Evolutionary conservation across 2,797 vertebrate species (phyloP).

Genomic region (Myripristis jacobus): DNA sequence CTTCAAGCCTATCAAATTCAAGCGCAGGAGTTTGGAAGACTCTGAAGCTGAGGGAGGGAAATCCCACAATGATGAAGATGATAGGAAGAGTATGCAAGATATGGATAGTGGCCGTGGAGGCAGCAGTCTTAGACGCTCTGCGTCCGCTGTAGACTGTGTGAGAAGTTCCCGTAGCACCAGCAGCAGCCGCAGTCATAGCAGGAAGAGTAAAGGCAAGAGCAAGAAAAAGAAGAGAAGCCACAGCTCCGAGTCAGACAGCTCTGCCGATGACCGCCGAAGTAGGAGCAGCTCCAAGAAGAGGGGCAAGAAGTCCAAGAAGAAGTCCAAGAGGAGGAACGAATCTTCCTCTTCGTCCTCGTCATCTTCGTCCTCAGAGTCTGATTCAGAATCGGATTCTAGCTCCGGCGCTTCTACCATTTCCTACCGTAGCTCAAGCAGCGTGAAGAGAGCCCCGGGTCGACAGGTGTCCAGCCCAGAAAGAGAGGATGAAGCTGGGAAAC

Average conservation of each 20-base stretch:
- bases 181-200: constrained; percentile 68
- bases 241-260: constrained; percentile 81
- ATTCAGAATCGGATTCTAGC: constrained; percentile 84
- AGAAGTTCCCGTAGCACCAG: constrained; percentile 74
- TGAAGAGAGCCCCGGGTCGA: constrained; percentile 88
- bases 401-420: constrained; percentile 91
- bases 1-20: constrained; percentile 90
- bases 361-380: constrained; percentile 79
- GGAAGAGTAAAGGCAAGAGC: constrained; percentile 76
- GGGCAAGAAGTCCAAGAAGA: constrained; percentile 89
- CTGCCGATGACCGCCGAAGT: constrained; percentile 72
- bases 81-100: constrained; percentile 72
- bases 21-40: constrained; percentile 87
- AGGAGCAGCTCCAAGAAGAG: constrained; percentile 86
- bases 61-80: constrained; percentile 55
- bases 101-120: constrained; percentile 52
- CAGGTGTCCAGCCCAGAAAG: constrained; percentile 65
- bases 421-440: constrained; percentile 89
- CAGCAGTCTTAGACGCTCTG: constrained; percentile 86
- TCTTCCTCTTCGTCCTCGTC: constrained; percentile 79
- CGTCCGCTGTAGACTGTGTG: constrained; percentile 87
- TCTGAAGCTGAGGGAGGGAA: constrained; percentile 83
- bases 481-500: constrained; percentile 43
- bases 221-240: constrained; percentile 82
- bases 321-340: constrained; percentile 79